Evolutionary conservation across 2,888 invertebrate species (phyloP).

Genomic region (Heliconius hortense): DNA sequence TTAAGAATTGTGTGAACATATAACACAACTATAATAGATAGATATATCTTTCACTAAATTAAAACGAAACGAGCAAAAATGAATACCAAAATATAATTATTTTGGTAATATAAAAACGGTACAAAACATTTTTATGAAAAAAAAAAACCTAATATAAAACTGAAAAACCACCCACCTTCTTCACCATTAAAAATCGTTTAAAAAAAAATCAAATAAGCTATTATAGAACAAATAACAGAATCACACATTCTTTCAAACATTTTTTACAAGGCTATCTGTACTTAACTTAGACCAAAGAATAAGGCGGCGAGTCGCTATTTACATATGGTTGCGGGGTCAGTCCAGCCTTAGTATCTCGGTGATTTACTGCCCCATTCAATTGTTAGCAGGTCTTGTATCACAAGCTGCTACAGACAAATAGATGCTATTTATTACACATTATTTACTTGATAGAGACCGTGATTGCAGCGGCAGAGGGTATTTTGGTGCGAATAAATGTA

Average conservation of each 20-base stretch:
- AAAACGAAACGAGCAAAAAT: too few species aligned
- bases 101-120: too few species aligned
- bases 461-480: constrained; percentile 1
- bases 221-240: not conserved
- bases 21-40: too few species aligned
- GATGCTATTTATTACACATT: constrained; percentile 49
- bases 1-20: too few species aligned
- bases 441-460: constrained; percentile 16
- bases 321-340: constrained; percentile 68
- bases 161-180: not conserved
- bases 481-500: not conserved
- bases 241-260: not conserved
- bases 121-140: not conserved
- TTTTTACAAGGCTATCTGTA: constrained; percentile 22
- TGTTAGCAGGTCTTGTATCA: constrained; percentile 74
- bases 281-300: constrained; percentile 41
- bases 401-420: constrained; percentile 71
- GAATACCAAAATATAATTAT: not conserved
- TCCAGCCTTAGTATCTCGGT: constrained; percentile 66
- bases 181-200: not conserved
- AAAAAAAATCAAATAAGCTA: not conserved
- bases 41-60: too few species aligned
- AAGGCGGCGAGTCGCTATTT: constrained; percentile 65
- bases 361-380: constrained; percentile 79
- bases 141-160: not conserved